These are phyloP conservation scores for Sylvietta virens DNA, from an alignment of 2,113 vertebrate species.

Conservation along the genomic window DNA sequence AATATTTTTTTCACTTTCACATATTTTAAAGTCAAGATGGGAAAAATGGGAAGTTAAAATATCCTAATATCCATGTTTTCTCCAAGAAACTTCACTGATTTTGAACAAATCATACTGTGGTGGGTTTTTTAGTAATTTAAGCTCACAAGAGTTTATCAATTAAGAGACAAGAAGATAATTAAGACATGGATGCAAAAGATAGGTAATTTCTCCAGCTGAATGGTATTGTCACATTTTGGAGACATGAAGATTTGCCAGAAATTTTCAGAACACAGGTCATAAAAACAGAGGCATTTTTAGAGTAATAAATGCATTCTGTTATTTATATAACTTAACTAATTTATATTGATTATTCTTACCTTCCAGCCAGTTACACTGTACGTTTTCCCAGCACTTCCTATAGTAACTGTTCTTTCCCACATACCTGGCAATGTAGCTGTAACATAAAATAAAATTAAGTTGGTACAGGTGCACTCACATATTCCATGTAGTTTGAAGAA, in stretches of 20 bases:
- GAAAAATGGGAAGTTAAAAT: not conserved
- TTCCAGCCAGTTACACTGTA: slow-evolving; percentile 98
- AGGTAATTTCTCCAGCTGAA: not conserved
- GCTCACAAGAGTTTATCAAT: not conserved
- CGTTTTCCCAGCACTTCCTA: slow-evolving; percentile 94
- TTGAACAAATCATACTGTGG: not conserved
- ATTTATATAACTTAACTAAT: not conserved
- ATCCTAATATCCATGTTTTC: not conserved
- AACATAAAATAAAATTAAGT: slow-evolving; percentile 1
- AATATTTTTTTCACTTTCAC: not conserved
- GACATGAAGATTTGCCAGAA: not conserved
- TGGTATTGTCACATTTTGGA: not conserved
- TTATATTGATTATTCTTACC: slow-evolving; percentile 68
- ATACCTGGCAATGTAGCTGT: slow-evolving; percentile 92
- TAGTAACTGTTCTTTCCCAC: slow-evolving; percentile 95
- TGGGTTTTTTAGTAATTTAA: not conserved
- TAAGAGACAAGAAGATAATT: not conserved
- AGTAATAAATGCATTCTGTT: not conserved
- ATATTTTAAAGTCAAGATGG: not conserved
- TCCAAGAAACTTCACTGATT: not conserved
- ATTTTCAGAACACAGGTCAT: not conserved
- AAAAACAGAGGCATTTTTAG: not conserved
- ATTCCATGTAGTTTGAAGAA: not conserved
- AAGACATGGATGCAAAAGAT: not conserved
- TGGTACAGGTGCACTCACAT: not conserved